phyloP scores from a whole-genome alignment of 2,797 vertebrate genomes.

The Lagocephalus sceleratus region DNA sequence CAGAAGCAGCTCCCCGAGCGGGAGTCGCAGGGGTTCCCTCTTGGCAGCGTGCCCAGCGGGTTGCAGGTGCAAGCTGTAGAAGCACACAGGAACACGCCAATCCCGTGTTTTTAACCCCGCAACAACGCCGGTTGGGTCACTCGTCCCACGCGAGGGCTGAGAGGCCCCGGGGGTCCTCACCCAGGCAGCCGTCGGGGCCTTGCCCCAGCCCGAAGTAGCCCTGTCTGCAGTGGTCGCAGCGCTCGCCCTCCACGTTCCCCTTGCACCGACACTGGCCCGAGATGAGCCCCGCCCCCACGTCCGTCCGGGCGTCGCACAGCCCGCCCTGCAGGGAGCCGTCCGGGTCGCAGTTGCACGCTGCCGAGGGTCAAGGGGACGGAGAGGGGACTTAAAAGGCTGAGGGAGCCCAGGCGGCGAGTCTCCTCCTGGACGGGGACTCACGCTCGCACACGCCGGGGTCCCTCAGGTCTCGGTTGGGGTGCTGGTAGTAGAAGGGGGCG shows the following conservation, averaged over 20 bases:
- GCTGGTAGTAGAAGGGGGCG: constrained; percentile 89
- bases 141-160: too few relatives aligned
- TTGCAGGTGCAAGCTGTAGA: constrained; percentile 88
- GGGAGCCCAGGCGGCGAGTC: too few relatives aligned
- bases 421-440: constrained; percentile 71
- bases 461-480: constrained; percentile 84
- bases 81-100: constrained; percentile 26
- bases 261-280: constrained; percentile 96
- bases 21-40: constrained; percentile 84
- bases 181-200: constrained; percentile 83
- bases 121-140: too few relatives aligned
- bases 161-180: constrained; percentile 80
- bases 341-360: constrained; percentile 91
- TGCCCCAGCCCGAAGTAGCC: constrained; percentile 87
- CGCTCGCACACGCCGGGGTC: constrained; percentile 89
- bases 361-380: neutral
- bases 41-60: constrained; percentile 85
- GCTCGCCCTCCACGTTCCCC: constrained; percentile 88
- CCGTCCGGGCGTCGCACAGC: constrained; percentile 86
- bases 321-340: constrained; percentile 86
- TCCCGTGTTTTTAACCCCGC: neutral
- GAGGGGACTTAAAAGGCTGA: too few relatives aligned
- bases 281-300: constrained; percentile 85
- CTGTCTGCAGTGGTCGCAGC: constrained; percentile 90
- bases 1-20: constrained; percentile 89